Base-by-base conservation (phyloP, 2,113 vertebrate genomes). In the Colossoma macropomum region DNA sequence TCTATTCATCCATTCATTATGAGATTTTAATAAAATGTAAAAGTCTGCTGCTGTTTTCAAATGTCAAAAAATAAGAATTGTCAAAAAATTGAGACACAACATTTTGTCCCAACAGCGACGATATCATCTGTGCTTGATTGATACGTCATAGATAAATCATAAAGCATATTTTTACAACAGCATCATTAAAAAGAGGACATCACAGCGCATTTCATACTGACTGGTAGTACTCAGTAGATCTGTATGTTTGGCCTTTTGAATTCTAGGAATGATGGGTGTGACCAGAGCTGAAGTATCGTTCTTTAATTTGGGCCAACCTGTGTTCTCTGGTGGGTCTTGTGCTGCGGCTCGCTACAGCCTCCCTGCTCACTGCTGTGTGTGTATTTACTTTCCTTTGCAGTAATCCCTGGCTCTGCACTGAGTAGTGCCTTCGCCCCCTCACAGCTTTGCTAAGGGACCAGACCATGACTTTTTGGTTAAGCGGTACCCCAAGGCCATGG, bases 401-500 rank as follows among this genome's bases (percentile, higher is more conserved):
- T 96, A 98, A 97, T 90, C 96, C 96, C 91, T 99, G 98, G 98
- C 96, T 99, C 95, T 99, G 97, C 96, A 98, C 97, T 95, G 97
- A 99, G 94, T 99, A 98, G 94, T 94, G 94, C 91, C 88, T 92
- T 93, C 91, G 25, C 63, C 21, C 92, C 91, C 85, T 94, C 95
- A 88, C 78, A 89, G 87, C 95, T 95, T 93, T 94, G 93, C 92
- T 93, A 90, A 95, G 93, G 93, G 95, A 96, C 92, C 94, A 91
- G 92, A 95, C 93, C 92, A 69, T 94, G 92, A 92, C 92, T 92
- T 96, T 87, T 95, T 91, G 92, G 92, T 94, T 95, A 89, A 89
- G 84, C 70, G 89, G 87, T 88, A 86, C 91, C 87, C 87, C 84
- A 92, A 93, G 92, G 91, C 93, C 94, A 91, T 95, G 93, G 90